A percentile compares a stretch with the other conserved stretches of the same genome.
phyloP scores from a whole-genome alignment of 2,888 invertebrate genomes.

The Oscheius sp. region DNA sequence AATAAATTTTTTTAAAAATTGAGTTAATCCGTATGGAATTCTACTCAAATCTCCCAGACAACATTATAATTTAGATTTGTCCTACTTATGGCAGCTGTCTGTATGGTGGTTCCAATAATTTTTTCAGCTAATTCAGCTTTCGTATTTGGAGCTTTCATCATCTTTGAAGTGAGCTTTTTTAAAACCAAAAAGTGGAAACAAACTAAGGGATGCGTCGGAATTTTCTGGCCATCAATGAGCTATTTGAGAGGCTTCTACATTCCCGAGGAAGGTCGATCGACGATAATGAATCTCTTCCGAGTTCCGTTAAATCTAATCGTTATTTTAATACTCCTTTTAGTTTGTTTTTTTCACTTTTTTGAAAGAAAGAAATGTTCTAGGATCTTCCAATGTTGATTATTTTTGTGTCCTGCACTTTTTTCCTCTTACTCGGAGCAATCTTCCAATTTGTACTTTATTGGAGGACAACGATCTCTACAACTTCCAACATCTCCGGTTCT shows the following conservation, averaged over 20 bases:
- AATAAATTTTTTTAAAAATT: too few relatives aligned
- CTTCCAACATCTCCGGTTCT: too few relatives aligned
- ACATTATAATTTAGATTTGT: conserved; percentile 61
- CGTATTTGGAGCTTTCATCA: conserved; percentile 72
- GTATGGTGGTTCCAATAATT: conserved; percentile 71
- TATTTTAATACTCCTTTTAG: conserved; percentile 50
- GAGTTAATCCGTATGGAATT: too few relatives aligned
- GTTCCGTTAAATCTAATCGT: conserved; percentile 74
- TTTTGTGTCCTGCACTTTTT: background rate
- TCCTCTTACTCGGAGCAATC: too few relatives aligned
- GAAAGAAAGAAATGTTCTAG: too few relatives aligned
- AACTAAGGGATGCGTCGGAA: conserved; percentile 71
- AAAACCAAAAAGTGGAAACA: background rate
- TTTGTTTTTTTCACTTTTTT: too few relatives aligned
- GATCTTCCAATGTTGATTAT: background rate
- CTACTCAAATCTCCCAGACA: background rate
- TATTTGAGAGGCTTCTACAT: conserved; percentile 72
- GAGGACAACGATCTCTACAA: too few relatives aligned
- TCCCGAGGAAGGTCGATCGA: conserved; percentile 73
- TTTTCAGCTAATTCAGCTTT: conserved; percentile 64
- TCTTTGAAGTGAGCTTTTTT: conserved; percentile 71
- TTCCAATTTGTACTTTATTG: too few relatives aligned
- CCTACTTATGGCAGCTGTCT: conserved; percentile 70
- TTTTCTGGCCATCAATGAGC: conserved; percentile 74
- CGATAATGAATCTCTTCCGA: conserved; percentile 74